Evolutionary conservation across 2,888 invertebrate genomes (phyloP), one percentile per base, ranked within the genome.

Genomic region (Ypsolopha scabrella): DNA sequence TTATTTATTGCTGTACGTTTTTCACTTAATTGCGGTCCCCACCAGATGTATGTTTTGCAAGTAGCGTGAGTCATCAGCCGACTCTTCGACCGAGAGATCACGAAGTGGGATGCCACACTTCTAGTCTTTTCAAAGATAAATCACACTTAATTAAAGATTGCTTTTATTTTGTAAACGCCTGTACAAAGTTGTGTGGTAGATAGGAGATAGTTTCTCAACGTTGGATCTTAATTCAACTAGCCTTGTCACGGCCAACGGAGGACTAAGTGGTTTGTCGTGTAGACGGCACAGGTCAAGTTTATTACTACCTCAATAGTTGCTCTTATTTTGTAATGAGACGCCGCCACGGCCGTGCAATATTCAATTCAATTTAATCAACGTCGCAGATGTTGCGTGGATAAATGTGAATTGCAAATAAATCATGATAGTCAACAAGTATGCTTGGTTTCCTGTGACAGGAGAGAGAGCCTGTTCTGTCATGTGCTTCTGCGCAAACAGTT

Each of bases 191-290:
- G 48, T 33, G 47, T 10, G 39, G 24, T 24, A 39, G 49, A 41
- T 49, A 49, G 41, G 14, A 39, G 50, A 50, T 52, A 43, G 52
- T 47, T 10, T 10, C 44, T 45, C 52, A 41, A 51, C 54, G 53
- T 50, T 36, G 51, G 58, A 58, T 60, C 58, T 62, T 68, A 69
- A 67, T 68, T 74, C 66, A 67, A 60, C 54, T 58, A 55, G 59
- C 58, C 33, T 59, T 67, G 70, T 68, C 64, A 63, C 64, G 58
- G 55, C 59, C 55, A 52, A 56, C 60, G 52, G 59, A 24, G 58
- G 53, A 62, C 71, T 72, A 74, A 76, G 71, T 75, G 74, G 71
- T 63, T 70, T 68, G 67, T 68, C 75, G 70, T 77, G 78, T 80
- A 62, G 56, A 67, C 64, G 65, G 68, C 65, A 69, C 73, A 65